Base-by-base conservation (phyloP, 2,113 vertebrate species). In the Gnathonemus echidnorhynchus region DNA sequence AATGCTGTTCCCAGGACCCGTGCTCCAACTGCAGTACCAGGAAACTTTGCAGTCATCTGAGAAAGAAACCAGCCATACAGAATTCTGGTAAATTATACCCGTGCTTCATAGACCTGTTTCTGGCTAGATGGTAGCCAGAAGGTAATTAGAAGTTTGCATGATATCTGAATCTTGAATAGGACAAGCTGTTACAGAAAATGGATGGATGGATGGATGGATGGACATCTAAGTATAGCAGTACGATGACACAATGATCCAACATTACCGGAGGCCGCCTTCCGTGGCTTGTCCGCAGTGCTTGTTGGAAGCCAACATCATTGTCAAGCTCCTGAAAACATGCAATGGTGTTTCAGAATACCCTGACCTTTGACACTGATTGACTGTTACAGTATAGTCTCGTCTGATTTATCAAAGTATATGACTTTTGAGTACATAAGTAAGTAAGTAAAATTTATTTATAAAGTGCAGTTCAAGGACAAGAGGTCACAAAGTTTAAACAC, bases 201-300 rank as follows among this genome's bases (percentile, higher is more conserved):
- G 83, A 84, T 39, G 27, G 42, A 83, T 17, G 74, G 39, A 80
- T 42, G 19, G 24, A 62, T 3, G 50, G 50, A 83, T 24, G 19
- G 10, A 39, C 27, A 74, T 39, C 31, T 19, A 39, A 77, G 15
- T 17, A 19, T 77, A 35, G 70, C 35, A 77, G 70, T 77, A 77
- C 1, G 1, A 66, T 66, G n/a, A 27, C 58, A 66, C 58, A 42
- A 21, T 46, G 83, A 21, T 77, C 84, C 95, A 70, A 31, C 62
- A 96, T 97, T 94, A 99, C 98, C 83, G 97, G 97, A 49, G 96
- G 97, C 95, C 97, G 97, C 95, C 98, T 97, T 92, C 98, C 98
- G 95, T 99, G 96, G 94, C 98, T 99, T 42, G 98, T 98, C 93
- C 95, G 97, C 48, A 98, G 96, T 85, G 97, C 98, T 93, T 98